phyloP scores from a whole-genome alignment of 2,113 vertebrate species.

The Pelusios castaneus region DNA sequence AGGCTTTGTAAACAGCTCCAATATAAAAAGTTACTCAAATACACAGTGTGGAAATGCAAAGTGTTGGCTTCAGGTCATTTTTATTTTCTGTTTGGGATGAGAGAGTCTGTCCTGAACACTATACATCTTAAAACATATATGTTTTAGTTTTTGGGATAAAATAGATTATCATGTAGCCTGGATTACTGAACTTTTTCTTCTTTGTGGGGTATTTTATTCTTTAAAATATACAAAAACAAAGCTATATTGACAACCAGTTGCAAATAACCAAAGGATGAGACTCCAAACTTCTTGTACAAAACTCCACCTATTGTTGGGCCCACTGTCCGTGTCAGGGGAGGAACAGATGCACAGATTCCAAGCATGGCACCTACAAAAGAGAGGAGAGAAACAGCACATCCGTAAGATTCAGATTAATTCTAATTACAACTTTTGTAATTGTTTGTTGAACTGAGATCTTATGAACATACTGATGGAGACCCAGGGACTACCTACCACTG shows the following conservation, averaged over 20 bases:
- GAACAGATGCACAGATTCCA: constrained; percentile 87
- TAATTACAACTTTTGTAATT: neutral
- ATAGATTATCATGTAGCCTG: neutral
- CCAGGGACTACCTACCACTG: neutral
- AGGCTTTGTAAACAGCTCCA: neutral
- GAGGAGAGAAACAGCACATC: neutral
- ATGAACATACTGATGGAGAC: neutral
- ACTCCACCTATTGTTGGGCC: constrained; percentile 89
- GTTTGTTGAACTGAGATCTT: neutral
- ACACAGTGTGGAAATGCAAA: neutral
- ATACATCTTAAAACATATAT: neutral
- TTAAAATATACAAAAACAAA: constrained; percentile 81
- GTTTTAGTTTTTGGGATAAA: neutral
- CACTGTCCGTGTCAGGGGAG: constrained; percentile 85
- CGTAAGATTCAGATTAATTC: neutral
- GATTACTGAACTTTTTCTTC: constrained; percentile 50
- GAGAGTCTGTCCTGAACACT: neutral
- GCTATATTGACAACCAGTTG: constrained; percentile 80
- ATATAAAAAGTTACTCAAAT: neutral
- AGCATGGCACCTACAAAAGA: constrained; percentile 89
- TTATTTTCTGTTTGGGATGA: constrained; percentile 49
- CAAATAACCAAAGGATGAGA: constrained; percentile 85
- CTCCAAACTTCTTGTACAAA: constrained; percentile 86
- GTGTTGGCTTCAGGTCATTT: neutral
- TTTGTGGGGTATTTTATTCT: constrained; percentile 34